Evolutionary conservation across 2,113 vertebrate genomes (phyloP), one percentile per base, ranked within the genome.

Genomic region (Oryzias javanicus): DNA sequence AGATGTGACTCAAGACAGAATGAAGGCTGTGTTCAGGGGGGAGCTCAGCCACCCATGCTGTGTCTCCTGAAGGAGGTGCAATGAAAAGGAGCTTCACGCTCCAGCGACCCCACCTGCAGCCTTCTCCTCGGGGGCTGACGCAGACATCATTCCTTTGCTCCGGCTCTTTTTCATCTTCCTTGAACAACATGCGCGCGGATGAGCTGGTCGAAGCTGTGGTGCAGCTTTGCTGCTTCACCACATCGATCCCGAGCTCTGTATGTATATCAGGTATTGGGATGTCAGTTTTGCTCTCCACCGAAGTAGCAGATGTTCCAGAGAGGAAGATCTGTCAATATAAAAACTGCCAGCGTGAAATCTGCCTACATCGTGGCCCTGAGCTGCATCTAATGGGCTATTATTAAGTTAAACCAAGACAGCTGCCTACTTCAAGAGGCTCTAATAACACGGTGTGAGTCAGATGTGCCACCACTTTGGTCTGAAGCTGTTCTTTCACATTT

Each of bases 51-150:
- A 67, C 59, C 71, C 77, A 60, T 70, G 77, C 63, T 70, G 49
- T 55, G 55, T 54, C 77, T 78, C 60, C 76, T 60, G 66, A 62
- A 82, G 67, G 63, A 82, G 73, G 62, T 49, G 22, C 55, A 60
- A 67, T 47, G 57, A 51, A 57, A 73, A 62, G 61, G 47, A 70
- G 79, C 70, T 57, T 67, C 67, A 71, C 22, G 64, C 80, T 74
- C 66, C 54, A n/a, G 54, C 72, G 69, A 63, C 24, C 59, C 60
- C 79, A 86, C 86, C 82, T 83, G 84, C 60, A 81, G 68, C 29
- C 59, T 60, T 47, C 44, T 64, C 74, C 60, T 55, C 58, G 35
- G 46, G 55, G 67, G 40, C 61, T 6, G 1, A 56, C 35, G 60
- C 44, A 63, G 60, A 53, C 67, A 71, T 48, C 72, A 41, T 64